Evolutionary conservation across 2,888 invertebrate species (phyloP), one percentile per base, ranked within the genome.

Genomic region (Chloroclystis v-ata): DNA sequence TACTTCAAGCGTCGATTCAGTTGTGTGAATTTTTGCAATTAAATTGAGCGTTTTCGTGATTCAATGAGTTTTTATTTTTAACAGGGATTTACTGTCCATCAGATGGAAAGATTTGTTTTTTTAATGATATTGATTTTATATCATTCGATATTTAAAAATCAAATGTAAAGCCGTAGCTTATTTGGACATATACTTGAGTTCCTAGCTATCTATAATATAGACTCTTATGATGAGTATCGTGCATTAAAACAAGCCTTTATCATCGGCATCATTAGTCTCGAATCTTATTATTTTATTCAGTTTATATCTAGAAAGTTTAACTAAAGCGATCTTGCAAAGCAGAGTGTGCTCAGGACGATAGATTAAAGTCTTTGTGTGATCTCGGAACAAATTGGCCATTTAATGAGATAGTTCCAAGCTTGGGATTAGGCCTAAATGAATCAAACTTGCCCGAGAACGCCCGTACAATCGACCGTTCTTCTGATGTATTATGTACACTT

Each of bases 351-450:
- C 57, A 63, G 75, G 65, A 77, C 71, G 48, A 71, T 67, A 75
- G 76, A 78, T 80, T 78, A 79, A 78, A 76, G 78, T 74, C 72
- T 79, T 69, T 62, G 60, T 60, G 65, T 73, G 77, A 76, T 77
- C 75, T 74, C 66, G 63, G 70, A 75, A 80, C 78, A 80, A 83
- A 82, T 83, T 81, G 82, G 75, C 69, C 77, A 72, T 67, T 75
- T 82, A 82, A 83, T 83, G 78, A 79, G 81, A 78, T 78, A 81
- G 78, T 78, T 74, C 61, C 69, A 71, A 59, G 65, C 65, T 70
- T 61, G 74, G 74, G 79, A 78, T 81, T 79, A 81, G 65, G 65
- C 70, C 73, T 75, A 73, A 79, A 79, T 80, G 73, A 78, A 80
- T 79, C 78, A 80, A 77, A 79, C 72, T 76, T 72, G 57, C 65